phyloP scores from a whole-genome alignment of 2,888 invertebrate species.

The Portevinia maculata region DNA sequence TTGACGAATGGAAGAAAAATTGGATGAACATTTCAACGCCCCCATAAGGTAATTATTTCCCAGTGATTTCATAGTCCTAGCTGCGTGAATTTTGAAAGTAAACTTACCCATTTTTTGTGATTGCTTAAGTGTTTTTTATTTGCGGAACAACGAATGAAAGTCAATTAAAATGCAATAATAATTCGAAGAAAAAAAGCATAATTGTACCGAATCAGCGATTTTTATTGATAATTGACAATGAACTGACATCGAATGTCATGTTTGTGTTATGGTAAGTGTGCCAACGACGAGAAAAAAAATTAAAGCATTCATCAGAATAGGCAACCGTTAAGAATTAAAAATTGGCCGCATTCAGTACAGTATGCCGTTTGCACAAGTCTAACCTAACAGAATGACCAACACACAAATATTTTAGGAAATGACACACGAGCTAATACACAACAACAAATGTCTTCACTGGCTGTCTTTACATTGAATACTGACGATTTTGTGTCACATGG shows the following conservation, averaged over 20 bases:
- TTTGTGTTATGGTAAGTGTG: constrained; percentile 46
- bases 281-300: no score
- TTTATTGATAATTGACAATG: constrained; percentile 55
- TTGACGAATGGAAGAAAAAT: not conserved
- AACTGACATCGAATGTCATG: constrained; percentile 54
- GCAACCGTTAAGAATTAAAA: no score
- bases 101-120: constrained; percentile 51
- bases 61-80: not conserved
- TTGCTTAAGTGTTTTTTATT: constrained; percentile 8
- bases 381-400: no score
- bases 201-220: constrained; percentile 48
- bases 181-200: constrained; percentile 56
- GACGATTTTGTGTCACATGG: no score
- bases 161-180: constrained; percentile 43
- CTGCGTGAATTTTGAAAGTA: not conserved
- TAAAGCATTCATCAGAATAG: no score
- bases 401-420: no score
- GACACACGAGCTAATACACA: no score
- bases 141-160: constrained; percentile 10
- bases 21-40: constrained; percentile 48
- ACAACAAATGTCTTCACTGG: no score
- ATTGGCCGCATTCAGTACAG: no score
- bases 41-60: constrained; percentile 37
- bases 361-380: no score
- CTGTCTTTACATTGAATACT: no score